phyloP scores from a whole-genome alignment of 2,113 vertebrate species.

The Choloepus hoffmanni region DNA sequence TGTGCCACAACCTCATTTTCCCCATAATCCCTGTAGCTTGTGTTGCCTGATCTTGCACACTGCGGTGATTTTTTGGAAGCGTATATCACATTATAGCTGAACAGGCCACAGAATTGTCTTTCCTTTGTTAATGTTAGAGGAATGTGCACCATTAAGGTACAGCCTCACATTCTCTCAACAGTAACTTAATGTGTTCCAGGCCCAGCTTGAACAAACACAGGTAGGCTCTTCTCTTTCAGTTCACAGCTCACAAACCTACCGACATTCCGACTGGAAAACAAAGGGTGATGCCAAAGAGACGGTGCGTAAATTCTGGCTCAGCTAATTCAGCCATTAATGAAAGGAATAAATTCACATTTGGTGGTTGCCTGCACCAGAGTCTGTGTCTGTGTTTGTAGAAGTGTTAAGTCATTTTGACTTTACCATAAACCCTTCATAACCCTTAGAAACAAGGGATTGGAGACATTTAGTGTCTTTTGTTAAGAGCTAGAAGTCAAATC shows the following conservation, averaged over 20 bases:
- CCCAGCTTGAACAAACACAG: background rate
- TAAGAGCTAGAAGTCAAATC: background rate
- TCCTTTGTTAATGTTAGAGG: background rate
- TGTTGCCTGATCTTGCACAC: background rate
- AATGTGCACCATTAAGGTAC: background rate
- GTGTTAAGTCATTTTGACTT: background rate
- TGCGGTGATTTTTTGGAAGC: background rate
- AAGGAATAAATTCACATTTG: background rate
- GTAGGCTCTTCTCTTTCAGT: accelerated
- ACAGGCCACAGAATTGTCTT: accelerated
- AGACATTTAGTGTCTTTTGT: background rate
- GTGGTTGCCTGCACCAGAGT: too few species aligned
- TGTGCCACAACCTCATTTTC: background rate
- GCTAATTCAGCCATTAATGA: background rate
- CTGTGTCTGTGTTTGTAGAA: background rate
- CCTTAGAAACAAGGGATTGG: background rate
- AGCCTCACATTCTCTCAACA: background rate
- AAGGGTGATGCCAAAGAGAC: background rate
- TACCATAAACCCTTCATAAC: background rate
- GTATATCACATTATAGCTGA: too few species aligned
- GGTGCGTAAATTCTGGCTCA: background rate
- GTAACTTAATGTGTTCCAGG: background rate
- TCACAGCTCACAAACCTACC: background rate
- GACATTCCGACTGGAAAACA: background rate
- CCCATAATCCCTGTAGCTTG: background rate